Evolutionary conservation across 2,888 invertebrate genomes (phyloP).

Genomic region (Habroteleia sp.): DNA sequence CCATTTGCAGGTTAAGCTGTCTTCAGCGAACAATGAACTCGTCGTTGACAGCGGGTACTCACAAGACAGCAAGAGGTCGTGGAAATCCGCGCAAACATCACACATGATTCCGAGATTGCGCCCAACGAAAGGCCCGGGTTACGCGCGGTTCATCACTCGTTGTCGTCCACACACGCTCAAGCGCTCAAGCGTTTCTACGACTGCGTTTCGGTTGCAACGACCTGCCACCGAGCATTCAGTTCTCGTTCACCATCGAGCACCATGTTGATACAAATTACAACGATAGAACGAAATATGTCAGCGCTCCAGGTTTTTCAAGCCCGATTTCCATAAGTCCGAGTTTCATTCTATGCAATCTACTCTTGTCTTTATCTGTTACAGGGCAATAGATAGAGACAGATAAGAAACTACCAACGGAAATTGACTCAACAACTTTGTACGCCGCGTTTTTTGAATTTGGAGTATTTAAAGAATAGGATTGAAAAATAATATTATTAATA

Average conservation of each 20-base stretch:
- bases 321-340: conserved; percentile 20
- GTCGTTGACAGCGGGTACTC: conserved; percentile 80
- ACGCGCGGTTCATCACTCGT: conserved; percentile 63
- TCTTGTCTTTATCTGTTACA: too few species aligned
- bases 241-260: conserved; percentile 53
- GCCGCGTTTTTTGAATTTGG: too few species aligned
- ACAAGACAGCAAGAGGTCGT: conserved; percentile 93
- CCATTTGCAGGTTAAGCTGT: conserved; percentile 43
- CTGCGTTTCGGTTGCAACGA: conserved; percentile 30
- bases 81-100: conserved; percentile 97
- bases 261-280: conserved; percentile 60
- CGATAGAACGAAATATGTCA: conserved; percentile 54
- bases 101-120: conserved; percentile 85
- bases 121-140: conserved; percentile 45
- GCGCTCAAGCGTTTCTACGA: conserved; percentile 5
- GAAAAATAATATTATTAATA: too few species aligned
- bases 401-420: too few species aligned
- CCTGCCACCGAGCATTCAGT: conserved; percentile 51
- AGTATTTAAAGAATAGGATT: too few species aligned
- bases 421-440: too few species aligned
- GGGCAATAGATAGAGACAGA: too few species aligned
- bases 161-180: conserved; percentile 14
- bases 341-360: too few species aligned
- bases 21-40: conserved; percentile 36
- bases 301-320: conserved; percentile 53